Evolutionary conservation across 2,797 vertebrate species (phyloP).

Genomic region (Protonibea diacanthus): DNA sequence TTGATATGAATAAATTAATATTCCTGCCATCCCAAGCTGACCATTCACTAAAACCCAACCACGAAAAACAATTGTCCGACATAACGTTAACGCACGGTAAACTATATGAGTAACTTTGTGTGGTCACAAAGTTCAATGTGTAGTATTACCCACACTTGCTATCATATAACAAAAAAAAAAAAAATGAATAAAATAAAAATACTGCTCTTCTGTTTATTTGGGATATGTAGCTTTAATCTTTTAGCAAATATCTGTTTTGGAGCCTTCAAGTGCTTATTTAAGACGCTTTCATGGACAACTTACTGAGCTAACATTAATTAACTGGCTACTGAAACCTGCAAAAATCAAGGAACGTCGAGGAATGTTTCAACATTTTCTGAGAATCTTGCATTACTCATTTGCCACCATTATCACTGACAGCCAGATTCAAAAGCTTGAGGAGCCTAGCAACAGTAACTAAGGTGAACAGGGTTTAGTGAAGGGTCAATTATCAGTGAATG

Average conservation of each 20-base stretch:
- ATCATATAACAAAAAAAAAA: background rate
- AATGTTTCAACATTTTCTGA: background rate
- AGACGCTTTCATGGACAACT: background rate
- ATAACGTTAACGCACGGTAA: background rate
- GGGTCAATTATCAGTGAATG: background rate
- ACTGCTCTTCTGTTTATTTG: background rate
- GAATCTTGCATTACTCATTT: background rate
- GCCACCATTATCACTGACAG: background rate
- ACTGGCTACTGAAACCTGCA: background rate
- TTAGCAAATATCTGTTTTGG: background rate
- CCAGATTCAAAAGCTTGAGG: constrained; percentile 26
- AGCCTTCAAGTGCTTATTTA: background rate
- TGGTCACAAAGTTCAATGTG: background rate
- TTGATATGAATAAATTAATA: constrained; percentile 2
- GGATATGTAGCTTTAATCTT: background rate
- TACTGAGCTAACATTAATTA: background rate
- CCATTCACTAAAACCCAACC: background rate
- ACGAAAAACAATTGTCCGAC: background rate
- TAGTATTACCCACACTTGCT: background rate
- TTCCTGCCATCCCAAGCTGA: constrained; percentile 8
- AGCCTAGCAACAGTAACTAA: constrained; percentile 9
- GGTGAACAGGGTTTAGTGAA: background rate
- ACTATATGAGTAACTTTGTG: background rate
- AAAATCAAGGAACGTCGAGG: background rate
- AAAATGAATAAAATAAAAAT: too few relatives aligned